These are phyloP conservation scores for Hypomecis punctinalis DNA, from an alignment of 2,888 invertebrate species.

Conservation along the genomic window DNA sequence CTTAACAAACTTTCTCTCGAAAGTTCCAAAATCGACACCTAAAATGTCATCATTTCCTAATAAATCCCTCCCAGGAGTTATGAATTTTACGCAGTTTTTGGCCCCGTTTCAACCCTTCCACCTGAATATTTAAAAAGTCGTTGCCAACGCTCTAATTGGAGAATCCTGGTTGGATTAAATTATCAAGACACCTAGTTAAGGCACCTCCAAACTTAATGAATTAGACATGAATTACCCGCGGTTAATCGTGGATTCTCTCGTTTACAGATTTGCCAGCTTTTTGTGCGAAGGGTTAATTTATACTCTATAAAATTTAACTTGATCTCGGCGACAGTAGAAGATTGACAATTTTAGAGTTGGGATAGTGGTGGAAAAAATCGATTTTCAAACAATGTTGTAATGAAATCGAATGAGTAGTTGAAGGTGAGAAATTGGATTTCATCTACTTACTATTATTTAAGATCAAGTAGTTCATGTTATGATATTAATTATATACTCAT, in stretches of 20 bases:
- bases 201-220: constrained; percentile 80
- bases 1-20: constrained; percentile 61
- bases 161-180: constrained; percentile 83
- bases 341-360: too few species aligned
- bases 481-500: too few species aligned
- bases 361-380: too few species aligned
- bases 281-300: constrained; percentile 29
- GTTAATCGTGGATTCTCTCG: constrained; percentile 39
- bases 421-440: too few species aligned
- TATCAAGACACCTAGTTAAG: constrained; percentile 85
- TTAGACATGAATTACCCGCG: constrained; percentile 78
- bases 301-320: too few species aligned
- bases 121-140: constrained; percentile 84
- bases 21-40: constrained; percentile 81
- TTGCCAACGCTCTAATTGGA: constrained; percentile 83
- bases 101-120: constrained; percentile 74
- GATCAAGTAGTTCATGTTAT: too few species aligned
- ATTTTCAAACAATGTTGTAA: too few species aligned
- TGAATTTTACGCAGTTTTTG: constrained; percentile 78
- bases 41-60: constrained; percentile 81
- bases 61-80: constrained; percentile 75
- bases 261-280: constrained; percentile 45
- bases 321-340: too few species aligned
- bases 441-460: too few species aligned
- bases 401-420: too few species aligned